Conservation (phyloP, 1,140 invertebrate genomes). For the Bombus confusus region DNA sequence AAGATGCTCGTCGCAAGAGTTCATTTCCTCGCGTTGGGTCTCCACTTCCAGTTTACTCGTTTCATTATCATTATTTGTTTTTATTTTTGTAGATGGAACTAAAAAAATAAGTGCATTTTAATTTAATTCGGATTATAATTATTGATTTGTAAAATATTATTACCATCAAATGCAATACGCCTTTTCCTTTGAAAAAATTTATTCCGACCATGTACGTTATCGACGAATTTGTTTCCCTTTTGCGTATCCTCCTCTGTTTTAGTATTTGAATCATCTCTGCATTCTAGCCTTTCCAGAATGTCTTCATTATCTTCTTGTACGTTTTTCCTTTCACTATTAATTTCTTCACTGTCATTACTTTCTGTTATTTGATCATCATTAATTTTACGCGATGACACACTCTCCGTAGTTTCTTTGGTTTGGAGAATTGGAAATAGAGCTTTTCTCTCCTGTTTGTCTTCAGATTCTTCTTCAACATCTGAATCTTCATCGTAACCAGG, state of each 20-base stretch:
- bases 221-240: conserved; percentile 77
- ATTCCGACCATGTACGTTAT: conserved; percentile 73
- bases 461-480: conserved; percentile 81
- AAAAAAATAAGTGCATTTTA: background rate
- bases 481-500: conserved; percentile 84
- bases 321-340: background rate
- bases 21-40: conserved; percentile 20
- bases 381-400: conserved; percentile 42
- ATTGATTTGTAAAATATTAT: background rate
- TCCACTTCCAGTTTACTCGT: background rate
- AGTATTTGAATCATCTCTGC: background rate
- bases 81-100: conserved; percentile 50
- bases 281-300: conserved; percentile 47
- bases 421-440: conserved; percentile 81
- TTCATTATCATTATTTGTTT: conserved; percentile 27
- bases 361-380: background rate
- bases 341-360: conserved; percentile 34
- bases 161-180: conserved; percentile 80
- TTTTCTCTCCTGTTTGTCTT: conserved; percentile 56
- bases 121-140: background rate
- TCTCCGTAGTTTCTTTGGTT: conserved; percentile 25
- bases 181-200: conserved; percentile 79
- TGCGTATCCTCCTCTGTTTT: conserved; percentile 63
- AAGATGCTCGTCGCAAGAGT: conserved; percentile 1
- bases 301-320: conserved; percentile 64